phyloP scores from a whole-genome alignment of 2,888 invertebrate genomes.

The Agriotes lineatus region DNA sequence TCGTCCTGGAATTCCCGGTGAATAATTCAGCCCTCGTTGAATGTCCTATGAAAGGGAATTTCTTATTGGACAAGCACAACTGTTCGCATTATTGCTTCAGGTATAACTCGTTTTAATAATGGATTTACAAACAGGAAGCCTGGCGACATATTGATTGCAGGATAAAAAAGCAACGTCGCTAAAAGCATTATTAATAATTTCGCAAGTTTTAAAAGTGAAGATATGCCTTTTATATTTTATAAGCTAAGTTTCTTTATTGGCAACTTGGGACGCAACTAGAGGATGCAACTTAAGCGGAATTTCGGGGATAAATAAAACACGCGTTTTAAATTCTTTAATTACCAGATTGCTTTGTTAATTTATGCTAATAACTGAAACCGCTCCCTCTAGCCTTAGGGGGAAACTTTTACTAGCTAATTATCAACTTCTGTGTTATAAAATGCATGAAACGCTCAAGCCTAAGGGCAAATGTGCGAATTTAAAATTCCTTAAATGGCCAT shows the following conservation, averaged over 20 bases:
- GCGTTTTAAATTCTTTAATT: no score
- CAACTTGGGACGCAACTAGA: background rate
- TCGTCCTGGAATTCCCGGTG: background rate
- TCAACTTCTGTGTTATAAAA: no score
- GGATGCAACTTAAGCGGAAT: background rate
- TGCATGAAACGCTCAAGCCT: no score
- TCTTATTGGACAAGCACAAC: background rate
- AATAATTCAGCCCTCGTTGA: background rate
- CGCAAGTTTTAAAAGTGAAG: conserved; percentile 56
- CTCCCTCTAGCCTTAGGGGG: no score
- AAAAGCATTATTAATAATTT: conserved; percentile 60
- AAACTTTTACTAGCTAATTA: no score
- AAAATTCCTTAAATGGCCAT: no score
- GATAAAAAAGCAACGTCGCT: conserved; percentile 41
- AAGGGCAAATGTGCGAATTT: no score
- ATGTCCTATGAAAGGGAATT: background rate
- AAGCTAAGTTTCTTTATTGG: conserved; percentile 27
- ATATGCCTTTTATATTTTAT: conserved; percentile 40
- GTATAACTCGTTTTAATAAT: conserved; percentile 19
- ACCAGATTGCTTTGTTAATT: no score
- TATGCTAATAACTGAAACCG: no score
- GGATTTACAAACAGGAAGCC: conserved; percentile 33
- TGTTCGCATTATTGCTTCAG: background rate
- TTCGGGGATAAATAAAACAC: no score
- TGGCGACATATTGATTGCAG: conserved; percentile 27